phyloP scores from a whole-genome alignment of 2,888 invertebrate genomes.

The Eristalinus sepulchralis region DNA sequence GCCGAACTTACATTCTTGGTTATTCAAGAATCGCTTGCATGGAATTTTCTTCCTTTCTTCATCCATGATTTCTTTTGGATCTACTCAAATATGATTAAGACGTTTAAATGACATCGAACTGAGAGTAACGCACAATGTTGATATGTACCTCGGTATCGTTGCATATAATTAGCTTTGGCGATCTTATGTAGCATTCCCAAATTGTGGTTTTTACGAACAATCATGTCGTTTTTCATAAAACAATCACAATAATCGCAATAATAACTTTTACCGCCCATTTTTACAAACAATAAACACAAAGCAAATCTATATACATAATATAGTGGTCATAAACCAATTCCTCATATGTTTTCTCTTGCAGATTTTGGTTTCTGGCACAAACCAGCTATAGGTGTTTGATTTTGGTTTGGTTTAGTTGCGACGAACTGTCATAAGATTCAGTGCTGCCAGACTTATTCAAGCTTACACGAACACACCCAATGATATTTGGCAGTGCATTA shows the following conservation, averaged over 20 bases:
- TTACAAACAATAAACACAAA: background rate
- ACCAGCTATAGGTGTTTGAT: too few species aligned
- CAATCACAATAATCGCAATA: constrained; percentile 80
- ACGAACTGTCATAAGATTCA: too few species aligned
- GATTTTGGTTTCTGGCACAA: too few species aligned
- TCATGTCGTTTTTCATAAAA: constrained; percentile 78
- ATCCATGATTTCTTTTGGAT: constrained; percentile 57
- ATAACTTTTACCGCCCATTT: constrained; percentile 79
- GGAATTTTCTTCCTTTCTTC: constrained; percentile 69
- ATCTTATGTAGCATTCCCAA: constrained; percentile 77
- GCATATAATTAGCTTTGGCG: constrained; percentile 76
- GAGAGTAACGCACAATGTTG: background rate
- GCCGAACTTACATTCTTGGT: constrained; percentile 61
- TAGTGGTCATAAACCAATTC: too few species aligned
- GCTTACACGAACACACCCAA: too few species aligned
- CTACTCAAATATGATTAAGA: constrained; percentile 16
- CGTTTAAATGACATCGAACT: background rate
- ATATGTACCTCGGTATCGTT: constrained; percentile 62
- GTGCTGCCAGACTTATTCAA: too few species aligned
- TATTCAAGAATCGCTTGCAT: constrained; percentile 51
- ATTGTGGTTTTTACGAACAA: constrained; percentile 78
- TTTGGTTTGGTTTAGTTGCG: too few species aligned
- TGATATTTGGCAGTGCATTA: too few species aligned
- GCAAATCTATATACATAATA: too few species aligned
- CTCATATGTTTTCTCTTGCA: too few species aligned